Conservation (phyloP, 2,113 vertebrate genomes). For the Halichoerus grypus region DNA sequence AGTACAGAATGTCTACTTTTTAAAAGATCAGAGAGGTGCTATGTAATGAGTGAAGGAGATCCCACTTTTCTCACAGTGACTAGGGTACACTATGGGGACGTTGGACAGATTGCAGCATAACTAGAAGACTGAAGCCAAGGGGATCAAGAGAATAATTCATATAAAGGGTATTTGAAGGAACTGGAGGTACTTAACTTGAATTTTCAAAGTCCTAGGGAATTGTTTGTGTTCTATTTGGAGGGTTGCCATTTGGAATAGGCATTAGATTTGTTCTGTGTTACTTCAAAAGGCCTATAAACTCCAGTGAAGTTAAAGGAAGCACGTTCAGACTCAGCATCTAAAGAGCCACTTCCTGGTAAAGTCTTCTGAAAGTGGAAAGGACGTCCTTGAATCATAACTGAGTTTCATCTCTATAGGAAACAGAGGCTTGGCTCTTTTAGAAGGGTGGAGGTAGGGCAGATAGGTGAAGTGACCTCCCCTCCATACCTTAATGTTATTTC, state of each 20-base stretch:
- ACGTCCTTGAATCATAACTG: not conserved
- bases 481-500: not conserved
- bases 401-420: not conserved
- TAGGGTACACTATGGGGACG: too few relatives aligned
- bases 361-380: not conserved
- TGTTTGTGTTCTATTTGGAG: not conserved
- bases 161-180: not conserved
- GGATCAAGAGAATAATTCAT: not conserved
- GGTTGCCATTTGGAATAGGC: not conserved
- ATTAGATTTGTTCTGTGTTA: not conserved
- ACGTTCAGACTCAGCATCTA: not conserved
- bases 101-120: not conserved
- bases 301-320: not conserved
- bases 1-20: not conserved
- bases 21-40: not conserved
- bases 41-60: not conserved
- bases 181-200: not conserved
- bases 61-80: not conserved
- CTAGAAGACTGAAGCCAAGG: not conserved
- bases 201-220: not conserved
- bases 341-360: not conserved
- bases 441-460: not conserved
- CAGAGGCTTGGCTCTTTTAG: not conserved
- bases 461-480: not conserved
- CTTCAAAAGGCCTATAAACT: not conserved